Evolutionary conservation across 2,113 vertebrate species (phyloP), one percentile per base, ranked within the genome.

Genomic region (Electrona antarctica): DNA sequence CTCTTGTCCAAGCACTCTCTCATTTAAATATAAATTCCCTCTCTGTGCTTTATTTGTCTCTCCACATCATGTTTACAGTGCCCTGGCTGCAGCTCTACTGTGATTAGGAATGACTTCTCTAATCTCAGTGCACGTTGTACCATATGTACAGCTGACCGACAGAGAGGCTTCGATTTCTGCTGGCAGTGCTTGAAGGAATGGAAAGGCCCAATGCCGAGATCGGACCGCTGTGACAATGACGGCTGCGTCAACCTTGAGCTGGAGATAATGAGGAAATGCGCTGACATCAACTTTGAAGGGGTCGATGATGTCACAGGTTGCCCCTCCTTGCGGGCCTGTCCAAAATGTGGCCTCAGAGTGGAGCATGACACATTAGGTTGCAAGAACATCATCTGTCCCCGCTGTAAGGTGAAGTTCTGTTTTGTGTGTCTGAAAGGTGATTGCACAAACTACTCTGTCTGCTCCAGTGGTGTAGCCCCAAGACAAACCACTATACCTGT

Each of bases 401-500:
- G 81, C 11, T 89, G 87, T 57, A 65, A 66, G 54, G 45, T 79
- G 29, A 81, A 87, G 78, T 89, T 89, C 67, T 87, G 87, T 66
- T 89, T 89, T 33, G 67, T 74, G 11, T 89, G 87, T 64, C 66
- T 89, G n/a, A 82, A 84, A 72, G 45, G 76, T 5, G 67, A 15
- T 0, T 89, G 85, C 57, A 1, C 60, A 55, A 8, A 8, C 15
- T 7, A 77, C 41, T 89, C 3, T 46, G 13, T 8, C 12, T 87
- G 88, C 15, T 21, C 60, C 7, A 67, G 49, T 52, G 75, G 64
- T 15, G 77, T 88, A 2, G 84, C 80, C 1, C 82, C 78, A 49
- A 71, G 79, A 8, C 88, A 89, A 73, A 82, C 73, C 11, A 41
- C 64, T 46, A 82, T 92, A 12, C 89, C 92, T 1, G 66, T 64